These are phyloP conservation scores for Oceanites oceanicus DNA, from an alignment of 2,113 vertebrate genomes.

Conservation along the genomic window DNA sequence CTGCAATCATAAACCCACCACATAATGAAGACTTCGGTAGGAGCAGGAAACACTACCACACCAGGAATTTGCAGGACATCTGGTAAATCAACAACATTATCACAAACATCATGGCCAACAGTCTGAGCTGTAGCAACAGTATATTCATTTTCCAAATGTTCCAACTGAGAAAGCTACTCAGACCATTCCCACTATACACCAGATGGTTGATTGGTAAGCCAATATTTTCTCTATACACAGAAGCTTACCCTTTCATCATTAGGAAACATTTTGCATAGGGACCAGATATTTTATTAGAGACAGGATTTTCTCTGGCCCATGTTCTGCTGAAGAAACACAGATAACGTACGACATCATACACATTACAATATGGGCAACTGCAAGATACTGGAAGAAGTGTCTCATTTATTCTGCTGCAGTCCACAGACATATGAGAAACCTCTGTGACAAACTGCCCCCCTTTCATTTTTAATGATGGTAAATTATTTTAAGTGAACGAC, in stretches of 20 bases:
- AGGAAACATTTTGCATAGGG: conserved; percentile 58
- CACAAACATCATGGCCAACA: conserved; percentile 72
- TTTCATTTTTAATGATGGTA: neutral
- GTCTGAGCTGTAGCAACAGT: conserved; percentile 74
- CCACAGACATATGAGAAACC: neutral
- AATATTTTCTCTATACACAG: conserved; percentile 73
- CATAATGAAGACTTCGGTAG: conserved; percentile 52
- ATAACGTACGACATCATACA: neutral
- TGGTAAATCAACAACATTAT: conserved; percentile 78
- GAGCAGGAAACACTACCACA: conserved; percentile 57
- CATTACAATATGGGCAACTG: neutral
- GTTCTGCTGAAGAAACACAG: neutral
- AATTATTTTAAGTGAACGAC: neutral
- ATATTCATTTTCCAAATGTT: conserved; percentile 81
- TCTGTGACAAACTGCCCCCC: neutral
- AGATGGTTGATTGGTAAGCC: conserved; percentile 80
- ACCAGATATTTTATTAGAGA: conserved; percentile 51
- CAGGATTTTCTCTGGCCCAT: neutral
- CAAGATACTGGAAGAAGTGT: neutral
- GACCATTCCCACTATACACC: conserved; percentile 70
- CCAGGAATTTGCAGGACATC: conserved; percentile 80
- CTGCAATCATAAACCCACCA: conserved; percentile 47
- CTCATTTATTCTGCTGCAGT: neutral
- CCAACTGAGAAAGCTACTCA: conserved; percentile 76
- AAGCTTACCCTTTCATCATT: conserved; percentile 65